These are phyloP conservation scores for Timema podura DNA, from an alignment of 2,888 invertebrate species.

Conservation along the genomic window DNA sequence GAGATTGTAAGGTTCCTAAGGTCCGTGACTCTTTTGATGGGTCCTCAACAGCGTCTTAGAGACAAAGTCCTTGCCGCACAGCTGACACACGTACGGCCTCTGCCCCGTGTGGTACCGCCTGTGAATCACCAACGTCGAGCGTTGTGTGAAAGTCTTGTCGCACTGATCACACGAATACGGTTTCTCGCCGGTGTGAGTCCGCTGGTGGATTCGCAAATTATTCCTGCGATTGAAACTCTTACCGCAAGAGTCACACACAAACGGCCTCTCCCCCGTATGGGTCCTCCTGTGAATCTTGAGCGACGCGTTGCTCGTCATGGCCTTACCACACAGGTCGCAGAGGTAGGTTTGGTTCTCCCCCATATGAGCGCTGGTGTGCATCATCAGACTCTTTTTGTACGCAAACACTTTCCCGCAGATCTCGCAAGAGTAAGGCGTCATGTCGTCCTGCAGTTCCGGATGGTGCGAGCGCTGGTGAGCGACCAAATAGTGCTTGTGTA, in stretches of 20 bases:
- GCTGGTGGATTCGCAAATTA: conserved; percentile 17
- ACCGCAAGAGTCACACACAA: conserved; percentile 18
- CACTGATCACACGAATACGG: conserved; percentile 30
- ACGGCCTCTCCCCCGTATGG: conserved; percentile 19
- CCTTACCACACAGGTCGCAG: conserved; percentile 23
- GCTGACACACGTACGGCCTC: conserved; percentile 21
- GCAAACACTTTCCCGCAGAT: conserved; percentile 26
- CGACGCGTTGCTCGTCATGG: conserved; percentile 19
- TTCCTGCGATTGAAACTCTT: conserved; percentile 19
- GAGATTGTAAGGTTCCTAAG: too few relatives aligned
- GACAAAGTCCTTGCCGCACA: conserved; percentile 23
- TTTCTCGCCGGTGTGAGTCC: conserved; percentile 22
- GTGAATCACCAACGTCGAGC: conserved; percentile 23
- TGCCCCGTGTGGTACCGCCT: conserved; percentile 26
- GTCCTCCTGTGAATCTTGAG: conserved; percentile 18
- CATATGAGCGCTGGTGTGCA: conserved; percentile 25
- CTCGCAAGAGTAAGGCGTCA: conserved; percentile 24
- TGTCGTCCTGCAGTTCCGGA: conserved; percentile 24
- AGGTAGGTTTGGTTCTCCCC: conserved; percentile 20
- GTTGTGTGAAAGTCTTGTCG: conserved; percentile 29
- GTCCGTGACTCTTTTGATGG: conserved; percentile 23
- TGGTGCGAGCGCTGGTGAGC: conserved; percentile 30
- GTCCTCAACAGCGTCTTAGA: conserved; percentile 23
- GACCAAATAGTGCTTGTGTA: conserved; percentile 24
- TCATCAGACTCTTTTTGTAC: conserved; percentile 26